These are phyloP conservation scores for Cheilosia pagana DNA, from an alignment of 2,888 invertebrate genomes.

Conservation along the genomic window DNA sequence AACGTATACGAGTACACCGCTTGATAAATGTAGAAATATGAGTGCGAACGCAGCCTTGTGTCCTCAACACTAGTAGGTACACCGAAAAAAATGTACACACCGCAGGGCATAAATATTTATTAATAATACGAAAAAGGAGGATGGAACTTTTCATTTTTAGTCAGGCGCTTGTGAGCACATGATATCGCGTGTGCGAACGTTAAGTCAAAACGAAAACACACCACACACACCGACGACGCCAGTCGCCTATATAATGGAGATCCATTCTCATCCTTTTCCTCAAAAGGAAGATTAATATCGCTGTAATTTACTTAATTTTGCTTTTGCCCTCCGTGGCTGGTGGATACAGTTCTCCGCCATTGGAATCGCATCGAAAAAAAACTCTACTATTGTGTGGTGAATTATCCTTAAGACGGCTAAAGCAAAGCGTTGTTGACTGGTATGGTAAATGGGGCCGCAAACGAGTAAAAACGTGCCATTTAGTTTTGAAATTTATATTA, in stretches of 20 bases:
- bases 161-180: slow-evolving; percentile 12
- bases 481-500: slow-evolving; percentile 61
- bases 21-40: slow-evolving; percentile 46
- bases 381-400: slow-evolving; percentile 47
- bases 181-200: slow-evolving; percentile 28
- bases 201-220: slow-evolving; percentile 15
- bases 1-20: neutral
- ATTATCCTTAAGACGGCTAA: slow-evolving; percentile 30
- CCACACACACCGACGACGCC: too few species aligned
- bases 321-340: slow-evolving; percentile 12
- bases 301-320: slow-evolving; percentile 59
- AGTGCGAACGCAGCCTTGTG: slow-evolving; percentile 29
- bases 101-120: slow-evolving; percentile 40
- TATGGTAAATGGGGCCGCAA: slow-evolving; percentile 24
- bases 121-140: slow-evolving; percentile 37
- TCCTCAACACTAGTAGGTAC: slow-evolving; percentile 3
- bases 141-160: slow-evolving; percentile 16
- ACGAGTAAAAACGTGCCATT: slow-evolving; percentile 55
- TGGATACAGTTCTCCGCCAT: neutral
- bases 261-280: slow-evolving; percentile 20
- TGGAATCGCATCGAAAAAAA: neutral
- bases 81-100: neutral
- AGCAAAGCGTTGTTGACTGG: neutral
- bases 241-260: neutral
- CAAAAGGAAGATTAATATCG: slow-evolving; percentile 58